phyloP scores from a whole-genome alignment of 2,113 vertebrate species.

The Hydropotes inermis region DNA sequence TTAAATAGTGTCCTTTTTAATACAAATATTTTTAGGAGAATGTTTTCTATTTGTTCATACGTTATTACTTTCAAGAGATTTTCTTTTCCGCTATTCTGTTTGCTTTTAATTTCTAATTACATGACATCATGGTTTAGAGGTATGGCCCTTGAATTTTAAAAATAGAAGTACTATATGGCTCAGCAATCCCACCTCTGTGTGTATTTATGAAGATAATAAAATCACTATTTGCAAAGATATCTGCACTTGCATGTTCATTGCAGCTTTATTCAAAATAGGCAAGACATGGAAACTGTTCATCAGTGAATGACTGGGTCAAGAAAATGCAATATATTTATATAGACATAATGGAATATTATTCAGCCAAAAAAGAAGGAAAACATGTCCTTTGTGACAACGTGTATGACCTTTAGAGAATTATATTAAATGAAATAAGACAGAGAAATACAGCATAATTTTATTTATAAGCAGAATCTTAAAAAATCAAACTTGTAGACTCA shows the following conservation, averaged over 20 bases:
- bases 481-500: not conserved
- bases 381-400: not conserved
- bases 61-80: not conserved
- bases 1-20: not conserved
- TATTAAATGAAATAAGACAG: not conserved
- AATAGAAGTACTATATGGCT: not conserved
- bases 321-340: not conserved
- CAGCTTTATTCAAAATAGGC: not conserved
- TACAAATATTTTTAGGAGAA: not conserved
- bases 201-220: not conserved
- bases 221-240: not conserved
- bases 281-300: not conserved
- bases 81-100: not conserved
- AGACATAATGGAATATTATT: not conserved
- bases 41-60: not conserved
- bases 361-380: not conserved
- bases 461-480: not conserved
- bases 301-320: not conserved
- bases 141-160: not conserved
- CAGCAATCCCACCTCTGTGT: not conserved
- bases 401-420: not conserved
- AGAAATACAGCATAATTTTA: not conserved
- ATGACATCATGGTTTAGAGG: not conserved
- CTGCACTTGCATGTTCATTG: not conserved
- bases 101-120: conserved; percentile 3